Conservation (phyloP, 2,888 invertebrate species). For the Orthosia gracilis region DNA sequence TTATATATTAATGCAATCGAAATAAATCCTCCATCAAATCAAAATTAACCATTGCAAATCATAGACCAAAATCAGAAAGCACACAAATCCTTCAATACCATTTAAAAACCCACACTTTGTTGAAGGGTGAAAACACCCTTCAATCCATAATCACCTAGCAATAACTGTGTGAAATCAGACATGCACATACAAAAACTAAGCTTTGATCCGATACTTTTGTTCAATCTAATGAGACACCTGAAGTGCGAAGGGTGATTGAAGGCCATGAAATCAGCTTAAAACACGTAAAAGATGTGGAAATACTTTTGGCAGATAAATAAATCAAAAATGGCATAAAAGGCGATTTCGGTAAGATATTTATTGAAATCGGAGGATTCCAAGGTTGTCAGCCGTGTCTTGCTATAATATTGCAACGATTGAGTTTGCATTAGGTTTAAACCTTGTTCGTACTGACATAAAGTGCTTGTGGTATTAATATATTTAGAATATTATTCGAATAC, state of each 20-base stretch:
- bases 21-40: not conserved
- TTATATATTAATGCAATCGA: fast-evolving
- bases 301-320: not conserved
- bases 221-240: constrained; percentile 83
- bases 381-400: no score
- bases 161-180: constrained; percentile 57
- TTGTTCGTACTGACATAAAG: no score
- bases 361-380: no score
- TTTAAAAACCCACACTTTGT: constrained; percentile 46
- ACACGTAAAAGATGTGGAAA: not conserved
- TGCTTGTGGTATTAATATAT: no score
- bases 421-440: no score
- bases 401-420: no score
- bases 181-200: constrained; percentile 61
- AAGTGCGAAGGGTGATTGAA: constrained; percentile 65
- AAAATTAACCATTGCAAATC: not conserved
- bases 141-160: constrained; percentile 46
- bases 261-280: constrained; percentile 52
- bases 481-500: no score
- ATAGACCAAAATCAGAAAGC: constrained; percentile 1
- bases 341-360: no score
- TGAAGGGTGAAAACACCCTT: constrained; percentile 44
- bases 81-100: constrained; percentile 30
- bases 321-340: not conserved
- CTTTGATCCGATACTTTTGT: constrained; percentile 83